Evolutionary conservation across 2,113 vertebrate species (phyloP).

Genomic region (Chionis minor): DNA sequence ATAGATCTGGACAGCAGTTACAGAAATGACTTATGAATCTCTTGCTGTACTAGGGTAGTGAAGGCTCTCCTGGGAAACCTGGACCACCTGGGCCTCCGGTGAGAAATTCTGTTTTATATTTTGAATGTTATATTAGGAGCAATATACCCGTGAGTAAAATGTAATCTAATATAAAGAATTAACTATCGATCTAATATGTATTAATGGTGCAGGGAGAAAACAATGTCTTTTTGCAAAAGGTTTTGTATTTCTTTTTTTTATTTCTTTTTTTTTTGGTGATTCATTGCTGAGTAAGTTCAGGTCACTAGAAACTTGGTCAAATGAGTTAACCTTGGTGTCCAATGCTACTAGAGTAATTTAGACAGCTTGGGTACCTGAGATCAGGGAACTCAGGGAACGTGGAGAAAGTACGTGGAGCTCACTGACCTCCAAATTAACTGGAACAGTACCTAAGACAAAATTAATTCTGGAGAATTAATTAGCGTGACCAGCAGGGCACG

Average conservation of each 20-base stretch:
- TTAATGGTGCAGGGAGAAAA: background rate
- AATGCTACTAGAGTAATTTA: background rate
- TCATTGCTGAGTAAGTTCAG: background rate
- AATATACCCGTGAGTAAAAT: background rate
- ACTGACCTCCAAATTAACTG: background rate
- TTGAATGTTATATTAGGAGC: background rate
- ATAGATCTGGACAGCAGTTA: background rate
- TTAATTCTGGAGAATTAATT: background rate
- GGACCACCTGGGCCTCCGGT: conserved; percentile 85
- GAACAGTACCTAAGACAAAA: background rate
- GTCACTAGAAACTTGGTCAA: background rate
- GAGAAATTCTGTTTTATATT: conserved; percentile 55
- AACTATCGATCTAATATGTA: background rate
- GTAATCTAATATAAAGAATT: background rate
- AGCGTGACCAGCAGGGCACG: too few relatives aligned
- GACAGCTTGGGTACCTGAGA: background rate
- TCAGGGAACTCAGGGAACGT: background rate
- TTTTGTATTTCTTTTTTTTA: background rate
- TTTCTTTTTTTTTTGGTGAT: background rate
- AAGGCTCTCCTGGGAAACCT: conserved; percentile 85
- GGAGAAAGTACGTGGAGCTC: background rate
- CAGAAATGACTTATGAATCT: background rate
- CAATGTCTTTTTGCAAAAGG: background rate
- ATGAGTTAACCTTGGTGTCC: background rate
- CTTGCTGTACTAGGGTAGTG: conserved; percentile 82